Conservation (phyloP, 2,797 vertebrate species). For the Prionace glauca region DNA sequence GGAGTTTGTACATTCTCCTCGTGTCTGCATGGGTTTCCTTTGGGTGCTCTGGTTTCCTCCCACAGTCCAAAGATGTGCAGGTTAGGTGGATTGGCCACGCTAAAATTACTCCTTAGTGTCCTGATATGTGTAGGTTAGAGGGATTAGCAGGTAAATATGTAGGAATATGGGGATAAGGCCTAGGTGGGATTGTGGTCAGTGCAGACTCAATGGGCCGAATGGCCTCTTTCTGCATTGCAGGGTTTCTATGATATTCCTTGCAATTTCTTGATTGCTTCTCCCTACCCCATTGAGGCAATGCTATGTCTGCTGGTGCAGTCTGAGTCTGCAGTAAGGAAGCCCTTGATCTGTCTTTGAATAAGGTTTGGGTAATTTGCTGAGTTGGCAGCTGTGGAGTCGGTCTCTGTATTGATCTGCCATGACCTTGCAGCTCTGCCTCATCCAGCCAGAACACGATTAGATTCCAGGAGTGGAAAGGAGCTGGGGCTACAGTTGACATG, state of each 20-base stretch:
- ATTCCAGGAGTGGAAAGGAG: not conserved
- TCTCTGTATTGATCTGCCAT: not conserved
- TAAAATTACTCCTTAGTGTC: no score
- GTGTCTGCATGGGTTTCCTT: no score
- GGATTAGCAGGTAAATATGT: no score
- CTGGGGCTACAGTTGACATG: not conserved
- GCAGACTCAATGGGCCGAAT: no score
- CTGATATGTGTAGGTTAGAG: no score
- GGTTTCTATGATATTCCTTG: not conserved
- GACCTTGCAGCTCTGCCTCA: not conserved
- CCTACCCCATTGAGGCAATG: not conserved
- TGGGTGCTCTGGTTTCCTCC: no score
- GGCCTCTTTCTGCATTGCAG: no score
- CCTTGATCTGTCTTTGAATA: conserved; percentile 7
- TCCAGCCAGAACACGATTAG: not conserved
- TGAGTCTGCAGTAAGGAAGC: not conserved
- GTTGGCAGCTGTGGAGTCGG: not conserved
- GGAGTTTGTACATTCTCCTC: no score
- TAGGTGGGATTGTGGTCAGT: no score
- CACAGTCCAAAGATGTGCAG: no score
- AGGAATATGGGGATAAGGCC: no score
- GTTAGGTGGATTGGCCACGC: no score
- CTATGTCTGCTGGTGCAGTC: not conserved
- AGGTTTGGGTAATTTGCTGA: conserved; percentile 1
- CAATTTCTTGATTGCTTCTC: not conserved